phyloP scores from a whole-genome alignment of 1,140 invertebrate genomes.

The Magallana angulata region DNA sequence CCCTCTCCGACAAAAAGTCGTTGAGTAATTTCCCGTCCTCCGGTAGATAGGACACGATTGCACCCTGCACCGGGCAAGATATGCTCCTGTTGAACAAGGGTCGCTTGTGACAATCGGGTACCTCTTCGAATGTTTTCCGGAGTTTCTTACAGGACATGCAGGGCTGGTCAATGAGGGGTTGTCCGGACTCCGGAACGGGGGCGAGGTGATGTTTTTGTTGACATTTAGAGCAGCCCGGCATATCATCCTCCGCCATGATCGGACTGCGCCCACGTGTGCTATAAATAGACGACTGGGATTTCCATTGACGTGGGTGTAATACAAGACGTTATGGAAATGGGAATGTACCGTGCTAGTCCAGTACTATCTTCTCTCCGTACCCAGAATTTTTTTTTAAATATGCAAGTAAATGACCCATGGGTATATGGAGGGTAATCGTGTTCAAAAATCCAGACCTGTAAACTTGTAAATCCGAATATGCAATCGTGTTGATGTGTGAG shows the following conservation, averaged over 20 bases:
- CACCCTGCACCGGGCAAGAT: neutral
- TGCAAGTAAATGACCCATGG: too few relatives aligned
- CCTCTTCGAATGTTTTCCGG: neutral
- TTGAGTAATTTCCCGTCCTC: neutral
- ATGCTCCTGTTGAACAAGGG: neutral
- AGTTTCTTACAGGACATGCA: neutral
- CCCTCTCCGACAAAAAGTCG: neutral
- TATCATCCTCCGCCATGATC: neutral
- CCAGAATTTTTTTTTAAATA: too few relatives aligned
- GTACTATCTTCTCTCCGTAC: too few relatives aligned
- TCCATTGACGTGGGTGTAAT: neutral
- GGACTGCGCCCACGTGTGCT: neutral
- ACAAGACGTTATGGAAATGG: too few relatives aligned
- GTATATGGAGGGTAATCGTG: too few relatives aligned
- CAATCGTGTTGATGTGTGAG: too few relatives aligned
- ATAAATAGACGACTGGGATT: neutral
- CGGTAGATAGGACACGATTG: neutral
- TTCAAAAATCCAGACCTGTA: too few relatives aligned
- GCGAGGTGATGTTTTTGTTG: neutral
- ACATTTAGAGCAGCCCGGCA: neutral
- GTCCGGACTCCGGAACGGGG: neutral
- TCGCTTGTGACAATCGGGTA: neutral
- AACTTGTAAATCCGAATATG: too few relatives aligned
- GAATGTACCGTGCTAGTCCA: too few relatives aligned
- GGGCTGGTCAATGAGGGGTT: neutral